These are phyloP conservation scores for Solea senegalensis DNA, from an alignment of 2,113 vertebrate species.

Conservation along the genomic window DNA sequence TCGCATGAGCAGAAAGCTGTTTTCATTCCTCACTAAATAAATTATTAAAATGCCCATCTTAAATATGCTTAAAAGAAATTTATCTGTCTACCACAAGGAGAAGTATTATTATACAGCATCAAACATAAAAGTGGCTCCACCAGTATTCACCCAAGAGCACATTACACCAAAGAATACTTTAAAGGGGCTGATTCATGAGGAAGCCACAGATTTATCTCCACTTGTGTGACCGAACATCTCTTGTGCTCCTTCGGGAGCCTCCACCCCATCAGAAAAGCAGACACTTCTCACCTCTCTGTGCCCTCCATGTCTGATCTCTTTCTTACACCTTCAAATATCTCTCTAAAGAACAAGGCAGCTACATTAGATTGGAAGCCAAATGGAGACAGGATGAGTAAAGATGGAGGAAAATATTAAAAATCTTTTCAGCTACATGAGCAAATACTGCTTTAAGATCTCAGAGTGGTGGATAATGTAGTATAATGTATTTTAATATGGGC, in stretches of 20 bases:
- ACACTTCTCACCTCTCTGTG: slow-evolving; percentile 16
- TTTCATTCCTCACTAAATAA: too few species aligned
- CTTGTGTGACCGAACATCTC: neutral
- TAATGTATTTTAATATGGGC: neutral
- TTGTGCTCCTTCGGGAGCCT: slow-evolving; percentile 22
- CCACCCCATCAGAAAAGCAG: slow-evolving; percentile 18
- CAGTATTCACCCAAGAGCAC: neutral
- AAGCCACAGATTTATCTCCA: slow-evolving; percentile 32
- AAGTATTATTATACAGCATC: neutral
- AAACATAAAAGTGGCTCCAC: neutral
- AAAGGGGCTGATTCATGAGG: slow-evolving; percentile 3
- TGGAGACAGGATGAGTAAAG: neutral
- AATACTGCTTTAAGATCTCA: too few species aligned
- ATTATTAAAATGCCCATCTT: too few species aligned
- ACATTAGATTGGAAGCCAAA: slow-evolving; percentile 6
- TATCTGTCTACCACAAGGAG: too few species aligned
- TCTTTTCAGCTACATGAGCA: neutral
- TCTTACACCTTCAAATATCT: slow-evolving; percentile 39
- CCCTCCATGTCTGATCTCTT: slow-evolving; percentile 11
- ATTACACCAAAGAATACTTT: slow-evolving; percentile 8
- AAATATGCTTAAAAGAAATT: too few species aligned
- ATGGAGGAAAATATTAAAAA: neutral
- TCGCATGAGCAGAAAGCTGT: too few species aligned
- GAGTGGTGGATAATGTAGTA: neutral
- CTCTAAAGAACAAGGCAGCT: too few species aligned